Percentiles rank a stretch among this genome's conserved stretches.
Evolutionary conservation across 2,888 invertebrate genomes (phyloP).

Genomic region (Mantis religiosa): DNA sequence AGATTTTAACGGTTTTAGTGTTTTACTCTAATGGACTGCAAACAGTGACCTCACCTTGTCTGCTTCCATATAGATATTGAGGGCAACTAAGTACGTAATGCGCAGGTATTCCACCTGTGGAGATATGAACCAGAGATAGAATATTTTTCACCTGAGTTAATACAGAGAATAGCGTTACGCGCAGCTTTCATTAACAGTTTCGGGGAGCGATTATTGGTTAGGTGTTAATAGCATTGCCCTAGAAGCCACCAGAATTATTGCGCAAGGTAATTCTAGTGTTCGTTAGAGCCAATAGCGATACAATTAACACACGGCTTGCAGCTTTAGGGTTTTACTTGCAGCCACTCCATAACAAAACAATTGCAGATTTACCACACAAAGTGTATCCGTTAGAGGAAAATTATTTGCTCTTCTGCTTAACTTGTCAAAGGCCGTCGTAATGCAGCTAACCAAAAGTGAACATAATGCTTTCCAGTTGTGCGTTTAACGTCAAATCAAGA

Average conservation of each 20-base stretch:
- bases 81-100: not conserved
- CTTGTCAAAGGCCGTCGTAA: not conserved
- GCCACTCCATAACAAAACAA: too few relatives aligned
- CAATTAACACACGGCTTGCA: not conserved
- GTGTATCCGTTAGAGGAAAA: not conserved
- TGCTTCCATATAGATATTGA: not conserved
- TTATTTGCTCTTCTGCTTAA: not conserved
- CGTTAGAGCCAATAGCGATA: not conserved
- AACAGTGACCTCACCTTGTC: not conserved
- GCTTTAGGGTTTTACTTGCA: not conserved
- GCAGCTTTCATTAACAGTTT: not conserved
- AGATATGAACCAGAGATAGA: not conserved
- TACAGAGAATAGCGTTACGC: not conserved
- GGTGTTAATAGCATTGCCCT: not conserved
- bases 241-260: not conserved
- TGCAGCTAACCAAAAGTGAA: too few relatives aligned
- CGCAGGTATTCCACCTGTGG: not conserved
- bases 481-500: too few relatives aligned
- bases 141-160: not conserved
- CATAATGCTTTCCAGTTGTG: too few relatives aligned
- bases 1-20: too few relatives aligned
- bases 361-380: too few relatives aligned
- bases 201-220: not conserved
- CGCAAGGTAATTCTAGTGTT: not conserved
- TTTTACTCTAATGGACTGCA: not conserved